A percentile compares a stretch with the other conserved stretches of the same genome.
Evolutionary conservation across 30 jellyfish, hydroid and myxozoan genomes (phyloP).

Genomic region (Mastigias papua): DNA sequence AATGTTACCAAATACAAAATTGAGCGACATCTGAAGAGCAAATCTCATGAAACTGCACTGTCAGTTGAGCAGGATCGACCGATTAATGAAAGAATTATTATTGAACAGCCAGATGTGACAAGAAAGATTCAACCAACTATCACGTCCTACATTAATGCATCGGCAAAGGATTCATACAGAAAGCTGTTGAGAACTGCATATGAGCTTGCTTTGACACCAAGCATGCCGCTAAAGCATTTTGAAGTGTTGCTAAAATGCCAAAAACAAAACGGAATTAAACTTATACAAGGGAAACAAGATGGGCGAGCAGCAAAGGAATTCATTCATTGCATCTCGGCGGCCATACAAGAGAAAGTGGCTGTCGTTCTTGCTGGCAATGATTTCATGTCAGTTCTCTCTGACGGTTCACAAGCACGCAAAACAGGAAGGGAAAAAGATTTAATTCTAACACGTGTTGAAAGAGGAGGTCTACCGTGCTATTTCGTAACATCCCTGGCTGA

Average conservation of each 20-base stretch:
- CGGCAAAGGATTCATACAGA: constrained; percentile 48
- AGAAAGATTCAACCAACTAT: constrained; percentile 41
- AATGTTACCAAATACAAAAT: too few relatives aligned
- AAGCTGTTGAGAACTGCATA: constrained; percentile 55
- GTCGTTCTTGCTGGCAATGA: constrained; percentile 39
- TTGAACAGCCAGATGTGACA: constrained; percentile 26
- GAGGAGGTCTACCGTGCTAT: constrained; percentile 57
- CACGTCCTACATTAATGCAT: constrained; percentile 20
- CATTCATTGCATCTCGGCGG: constrained; percentile 32
- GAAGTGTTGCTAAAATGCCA: constrained; percentile 52
- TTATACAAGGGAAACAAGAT: constrained; percentile 50
- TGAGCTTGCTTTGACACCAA: constrained; percentile 60
- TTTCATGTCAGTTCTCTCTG: constrained; percentile 54
- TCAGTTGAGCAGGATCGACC: constrained; percentile 37
- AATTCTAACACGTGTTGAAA: constrained; percentile 24
- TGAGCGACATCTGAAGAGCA: too few relatives aligned
- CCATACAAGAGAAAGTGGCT: constrained; percentile 43
- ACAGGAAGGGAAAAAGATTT: constrained; percentile 42
- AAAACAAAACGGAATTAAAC: constrained; percentile 29
- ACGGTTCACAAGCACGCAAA: constrained; percentile 56
- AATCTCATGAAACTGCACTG: too few relatives aligned
- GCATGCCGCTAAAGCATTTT: constrained; percentile 61
- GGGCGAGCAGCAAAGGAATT: constrained; percentile 47
- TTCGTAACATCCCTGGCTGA: constrained; percentile 43
- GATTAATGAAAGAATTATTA: constrained; percentile 9